A percentile compares a stretch with the other conserved stretches of the same genome.
phyloP scores from a whole-genome alignment of 92 coral and sea anemone species.

The Scolanthus callimorphus region DNA sequence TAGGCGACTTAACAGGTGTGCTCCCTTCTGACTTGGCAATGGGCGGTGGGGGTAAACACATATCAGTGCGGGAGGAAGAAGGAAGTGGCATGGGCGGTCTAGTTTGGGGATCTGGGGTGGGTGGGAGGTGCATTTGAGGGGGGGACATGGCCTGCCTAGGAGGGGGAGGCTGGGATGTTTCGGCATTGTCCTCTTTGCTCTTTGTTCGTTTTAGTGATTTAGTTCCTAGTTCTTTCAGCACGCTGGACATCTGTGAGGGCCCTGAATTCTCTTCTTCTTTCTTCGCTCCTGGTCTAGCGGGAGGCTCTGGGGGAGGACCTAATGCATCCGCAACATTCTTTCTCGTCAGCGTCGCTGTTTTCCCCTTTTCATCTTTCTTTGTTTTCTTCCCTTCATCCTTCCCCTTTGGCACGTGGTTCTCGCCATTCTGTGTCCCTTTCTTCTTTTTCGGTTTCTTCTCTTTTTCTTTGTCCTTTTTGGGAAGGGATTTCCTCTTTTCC shows the following conservation, averaged over 20 bases:
- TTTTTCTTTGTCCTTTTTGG: slow-evolving; percentile 31
- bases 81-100: slow-evolving; percentile 36
- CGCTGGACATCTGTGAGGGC: slow-evolving; percentile 50
- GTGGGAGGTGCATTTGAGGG: slow-evolving; percentile 15
- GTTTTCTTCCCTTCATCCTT: slow-evolving; percentile 39
- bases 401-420: slow-evolving; percentile 7
- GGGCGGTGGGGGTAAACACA: slow-evolving; percentile 33
- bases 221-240: slow-evolving; percentile 50
- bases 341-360: slow-evolving; percentile 42
- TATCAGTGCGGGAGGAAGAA: slow-evolving; percentile 16
- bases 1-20: slow-evolving; percentile 27
- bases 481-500: slow-evolving; percentile 54
- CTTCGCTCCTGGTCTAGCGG: slow-evolving; percentile 41
- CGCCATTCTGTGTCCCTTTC: slow-evolving; percentile 49
- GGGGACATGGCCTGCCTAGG: slow-evolving; percentile 2
- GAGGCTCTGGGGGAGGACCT: slow-evolving; percentile 85
- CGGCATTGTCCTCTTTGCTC: slow-evolving; percentile 9
- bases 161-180: neutral
- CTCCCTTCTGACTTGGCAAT: neutral
- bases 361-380: slow-evolving; percentile 28
- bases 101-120: slow-evolving; percentile 19
- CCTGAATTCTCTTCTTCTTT: slow-evolving; percentile 31
- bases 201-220: slow-evolving; percentile 21
- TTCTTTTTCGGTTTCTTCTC: slow-evolving; percentile 51
- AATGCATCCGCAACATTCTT: slow-evolving; percentile 41